A percentile compares a stretch with the other conserved stretches of the same genome.
These are phyloP conservation scores for Saxidomus purpurata DNA, from an alignment of 1,140 invertebrate genomes.

Conservation along the genomic window DNA sequence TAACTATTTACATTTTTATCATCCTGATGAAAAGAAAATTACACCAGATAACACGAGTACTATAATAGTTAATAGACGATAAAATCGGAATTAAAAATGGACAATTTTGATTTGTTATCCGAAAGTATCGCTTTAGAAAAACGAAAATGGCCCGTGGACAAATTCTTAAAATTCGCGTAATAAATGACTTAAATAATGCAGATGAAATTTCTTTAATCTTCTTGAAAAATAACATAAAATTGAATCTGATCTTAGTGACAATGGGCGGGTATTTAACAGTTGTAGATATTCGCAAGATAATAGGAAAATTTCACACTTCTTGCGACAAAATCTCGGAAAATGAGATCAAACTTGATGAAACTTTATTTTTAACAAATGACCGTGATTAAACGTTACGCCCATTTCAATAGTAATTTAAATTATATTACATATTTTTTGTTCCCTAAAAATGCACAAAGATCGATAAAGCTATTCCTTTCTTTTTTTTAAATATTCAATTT, in stretches of 20 bases:
- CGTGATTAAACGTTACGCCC: neutral
- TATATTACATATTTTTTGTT: too few relatives aligned
- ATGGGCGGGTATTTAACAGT: slow-evolving; percentile 56
- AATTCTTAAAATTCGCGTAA: slow-evolving; percentile 26
- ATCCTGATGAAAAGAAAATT: slow-evolving; percentile 39
- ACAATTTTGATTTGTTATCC: slow-evolving; percentile 30
- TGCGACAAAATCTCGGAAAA: slow-evolving; percentile 26
- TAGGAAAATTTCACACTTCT: slow-evolving; percentile 30
- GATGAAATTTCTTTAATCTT: slow-evolving; percentile 39
- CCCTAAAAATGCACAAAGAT: too few relatives aligned
- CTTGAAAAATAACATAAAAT: slow-evolving; percentile 37
- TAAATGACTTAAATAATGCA: slow-evolving; percentile 35
- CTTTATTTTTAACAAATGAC: neutral
- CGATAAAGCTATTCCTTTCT: too few relatives aligned
- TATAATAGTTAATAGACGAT: slow-evolving; percentile 48
- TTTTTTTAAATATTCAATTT: too few relatives aligned
- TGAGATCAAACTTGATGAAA: slow-evolving; percentile 41
- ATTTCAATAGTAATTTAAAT: too few relatives aligned
- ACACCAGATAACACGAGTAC: slow-evolving; percentile 9
- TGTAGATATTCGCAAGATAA: slow-evolving; percentile 61
- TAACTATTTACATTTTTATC: slow-evolving; percentile 56
- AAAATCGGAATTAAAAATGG: slow-evolving; percentile 22
- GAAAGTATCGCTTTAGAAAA: slow-evolving; percentile 7
- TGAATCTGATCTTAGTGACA: slow-evolving; percentile 19
- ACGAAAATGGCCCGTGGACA: neutral